phyloP scores from a whole-genome alignment of 1,140 invertebrate species.

The Sinella curviseta region DNA sequence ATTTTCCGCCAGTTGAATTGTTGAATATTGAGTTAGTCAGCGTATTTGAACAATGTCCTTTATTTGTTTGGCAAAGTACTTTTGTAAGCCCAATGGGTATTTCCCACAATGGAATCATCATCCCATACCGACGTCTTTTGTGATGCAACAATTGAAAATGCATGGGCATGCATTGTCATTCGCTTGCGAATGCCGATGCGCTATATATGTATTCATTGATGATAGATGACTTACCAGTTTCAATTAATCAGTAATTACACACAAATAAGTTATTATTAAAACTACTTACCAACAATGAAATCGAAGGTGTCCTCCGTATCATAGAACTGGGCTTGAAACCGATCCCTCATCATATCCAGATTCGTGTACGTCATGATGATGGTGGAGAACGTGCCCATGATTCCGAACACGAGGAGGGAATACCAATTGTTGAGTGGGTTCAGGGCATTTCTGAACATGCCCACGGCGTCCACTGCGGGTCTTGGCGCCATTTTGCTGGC shows the following conservation, averaged over 20 bases:
- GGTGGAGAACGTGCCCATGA: slow-evolving; percentile 34
- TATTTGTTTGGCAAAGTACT: too few species aligned
- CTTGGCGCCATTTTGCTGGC: background rate
- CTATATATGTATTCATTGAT: background rate
- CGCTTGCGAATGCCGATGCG: too few species aligned
- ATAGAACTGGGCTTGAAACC: slow-evolving; percentile 35
- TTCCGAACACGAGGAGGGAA: slow-evolving; percentile 35
- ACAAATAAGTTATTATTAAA: background rate
- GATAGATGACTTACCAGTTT: background rate
- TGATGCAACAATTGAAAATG: too few species aligned
- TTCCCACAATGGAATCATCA: too few species aligned
- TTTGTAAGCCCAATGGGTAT: too few species aligned
- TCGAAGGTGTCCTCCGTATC: slow-evolving; percentile 39
- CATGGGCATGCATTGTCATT: too few species aligned
- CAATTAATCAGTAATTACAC: background rate
- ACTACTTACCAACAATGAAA: slow-evolving; percentile 36
- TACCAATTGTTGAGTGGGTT: slow-evolving; percentile 41
- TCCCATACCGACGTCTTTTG: too few species aligned
- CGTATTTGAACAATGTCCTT: too few species aligned
- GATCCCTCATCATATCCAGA: slow-evolving; percentile 36
- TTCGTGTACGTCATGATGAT: slow-evolving; percentile 35
- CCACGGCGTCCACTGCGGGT: slow-evolving; percentile 7
- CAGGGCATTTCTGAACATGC: slow-evolving; percentile 20
- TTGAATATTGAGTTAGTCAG: too few species aligned
- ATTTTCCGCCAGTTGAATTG: too few species aligned